phyloP scores from a whole-genome alignment of 2,113 vertebrate species.

The Aspiorhynchus laticeps region DNA sequence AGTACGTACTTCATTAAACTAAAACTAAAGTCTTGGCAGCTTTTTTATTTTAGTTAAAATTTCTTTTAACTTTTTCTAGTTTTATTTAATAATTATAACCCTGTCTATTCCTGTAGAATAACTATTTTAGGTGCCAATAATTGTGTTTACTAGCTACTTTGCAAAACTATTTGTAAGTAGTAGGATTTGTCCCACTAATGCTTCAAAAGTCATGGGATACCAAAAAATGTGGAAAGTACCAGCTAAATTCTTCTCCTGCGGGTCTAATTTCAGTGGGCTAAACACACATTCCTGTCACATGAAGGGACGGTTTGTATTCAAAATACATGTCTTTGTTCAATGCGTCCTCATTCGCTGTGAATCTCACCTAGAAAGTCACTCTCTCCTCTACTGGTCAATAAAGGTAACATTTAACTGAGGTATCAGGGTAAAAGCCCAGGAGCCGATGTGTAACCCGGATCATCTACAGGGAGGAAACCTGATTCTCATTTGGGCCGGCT shows the following conservation, averaged over 20 bases:
- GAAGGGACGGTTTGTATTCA: neutral
- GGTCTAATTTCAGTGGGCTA: neutral
- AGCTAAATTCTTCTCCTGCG: neutral
- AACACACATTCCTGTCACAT: neutral
- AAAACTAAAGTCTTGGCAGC: no score
- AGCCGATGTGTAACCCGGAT: slow-evolving; percentile 14
- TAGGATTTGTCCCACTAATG: neutral
- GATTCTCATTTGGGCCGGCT: neutral
- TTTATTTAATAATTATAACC: no score
- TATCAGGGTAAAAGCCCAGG: neutral
- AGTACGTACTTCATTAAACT: no score
- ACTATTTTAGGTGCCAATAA: neutral
- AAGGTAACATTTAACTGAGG: slow-evolving; percentile 8
- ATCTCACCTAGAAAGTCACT: neutral
- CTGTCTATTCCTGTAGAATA: neutral
- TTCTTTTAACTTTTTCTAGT: no score
- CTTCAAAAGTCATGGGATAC: neutral
- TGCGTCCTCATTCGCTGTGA: neutral
- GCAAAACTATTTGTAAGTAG: neutral
- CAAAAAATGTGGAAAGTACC: neutral
- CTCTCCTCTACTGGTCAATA: neutral
- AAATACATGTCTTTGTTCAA: neutral
- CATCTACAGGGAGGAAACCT: slow-evolving; percentile 8
- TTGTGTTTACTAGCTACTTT: no score
- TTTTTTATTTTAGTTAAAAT: no score